Conservation (phyloP, 30 jellyfish, hydroid and myxozoan species). For the Turritopsis rubra region DNA sequence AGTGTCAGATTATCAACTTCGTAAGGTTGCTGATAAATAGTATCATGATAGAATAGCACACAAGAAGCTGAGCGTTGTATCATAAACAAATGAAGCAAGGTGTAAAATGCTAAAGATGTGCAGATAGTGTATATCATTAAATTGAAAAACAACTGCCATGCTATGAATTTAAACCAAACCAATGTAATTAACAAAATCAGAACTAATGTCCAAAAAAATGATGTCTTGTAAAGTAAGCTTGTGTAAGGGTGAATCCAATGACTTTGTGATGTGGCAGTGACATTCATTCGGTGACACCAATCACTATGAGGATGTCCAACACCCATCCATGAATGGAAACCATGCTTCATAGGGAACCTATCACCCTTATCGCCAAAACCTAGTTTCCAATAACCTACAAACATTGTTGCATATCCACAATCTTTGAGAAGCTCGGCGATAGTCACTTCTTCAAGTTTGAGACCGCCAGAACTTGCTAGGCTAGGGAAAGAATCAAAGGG, state of each 20-base stretch:
- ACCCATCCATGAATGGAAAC: conserved; percentile 77
- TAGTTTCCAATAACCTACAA: conserved; percentile 62
- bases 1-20: conserved; percentile 44
- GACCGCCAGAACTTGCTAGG: conserved; percentile 71
- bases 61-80: conserved; percentile 56
- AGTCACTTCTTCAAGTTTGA: conserved; percentile 28
- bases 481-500: conserved; percentile 60
- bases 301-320: conserved; percentile 42
- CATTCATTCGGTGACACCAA: conserved; percentile 33
- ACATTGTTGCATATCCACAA: conserved; percentile 36
- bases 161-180: conserved; percentile 35
- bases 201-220: conserved; percentile 44
- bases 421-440: conserved; percentile 25
- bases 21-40: conserved; percentile 57
- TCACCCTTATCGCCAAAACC: conserved; percentile 58
- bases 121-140: conserved; percentile 33
- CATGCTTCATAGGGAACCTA: conserved; percentile 46
- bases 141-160: conserved; percentile 16
- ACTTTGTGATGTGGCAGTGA: background rate
- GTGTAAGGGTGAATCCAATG: conserved; percentile 33
- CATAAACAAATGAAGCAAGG: conserved; percentile 32
- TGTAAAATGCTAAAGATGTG: conserved; percentile 34
- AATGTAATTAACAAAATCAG: conserved; percentile 11
- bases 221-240: conserved; percentile 26
- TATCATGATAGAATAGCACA: conserved; percentile 38